Evolutionary conservation across 2,888 invertebrate genomes (phyloP).

Genomic region (Plusia festucae): DNA sequence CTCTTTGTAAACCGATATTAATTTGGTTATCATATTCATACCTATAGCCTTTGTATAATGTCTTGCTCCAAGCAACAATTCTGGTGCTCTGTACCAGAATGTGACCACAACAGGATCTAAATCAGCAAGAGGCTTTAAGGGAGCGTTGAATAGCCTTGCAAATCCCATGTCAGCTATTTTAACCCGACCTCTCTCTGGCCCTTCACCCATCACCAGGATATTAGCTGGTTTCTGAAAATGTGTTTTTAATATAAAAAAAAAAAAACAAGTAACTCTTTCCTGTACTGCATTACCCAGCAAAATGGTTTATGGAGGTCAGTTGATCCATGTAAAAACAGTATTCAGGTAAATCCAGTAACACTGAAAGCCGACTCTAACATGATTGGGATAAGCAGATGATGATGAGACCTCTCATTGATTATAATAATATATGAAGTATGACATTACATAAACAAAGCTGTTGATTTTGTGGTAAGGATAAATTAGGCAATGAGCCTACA

Average conservation of each 20-base stretch:
- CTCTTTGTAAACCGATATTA: too few species aligned
- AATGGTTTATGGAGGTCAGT: too few species aligned
- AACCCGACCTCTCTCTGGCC: slow-evolving; percentile 98
- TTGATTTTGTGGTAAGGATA: not conserved
- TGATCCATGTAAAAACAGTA: too few species aligned
- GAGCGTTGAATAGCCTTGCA: slow-evolving; percentile 99
- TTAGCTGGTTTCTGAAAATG: slow-evolving; percentile 98
- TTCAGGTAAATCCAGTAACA: too few species aligned
- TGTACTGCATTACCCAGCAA: too few species aligned
- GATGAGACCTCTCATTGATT: too few species aligned
- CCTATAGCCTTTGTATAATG: slow-evolving; percentile 99
- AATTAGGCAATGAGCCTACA: too few species aligned
- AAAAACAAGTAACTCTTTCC: too few species aligned
- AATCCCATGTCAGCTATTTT: slow-evolving; percentile 99
- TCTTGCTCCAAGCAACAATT: slow-evolving; percentile 97
- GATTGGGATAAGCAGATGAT: too few species aligned
- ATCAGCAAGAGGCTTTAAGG: slow-evolving; percentile 98
- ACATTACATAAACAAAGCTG: not conserved
- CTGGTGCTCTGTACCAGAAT: slow-evolving; percentile 99
- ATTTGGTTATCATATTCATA: slow-evolving; percentile 68
- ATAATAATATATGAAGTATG: too few species aligned
- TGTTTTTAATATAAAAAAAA: too few species aligned
- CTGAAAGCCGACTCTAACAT: too few species aligned
- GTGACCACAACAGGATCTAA: slow-evolving; percentile 99
- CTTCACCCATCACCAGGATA: slow-evolving; percentile 99